A percentile compares a stretch with the other conserved stretches of the same genome.
These are phyloP conservation scores for Euborellia annulipes DNA, from an alignment of 1,140 invertebrate genomes.

Conservation along the genomic window DNA sequence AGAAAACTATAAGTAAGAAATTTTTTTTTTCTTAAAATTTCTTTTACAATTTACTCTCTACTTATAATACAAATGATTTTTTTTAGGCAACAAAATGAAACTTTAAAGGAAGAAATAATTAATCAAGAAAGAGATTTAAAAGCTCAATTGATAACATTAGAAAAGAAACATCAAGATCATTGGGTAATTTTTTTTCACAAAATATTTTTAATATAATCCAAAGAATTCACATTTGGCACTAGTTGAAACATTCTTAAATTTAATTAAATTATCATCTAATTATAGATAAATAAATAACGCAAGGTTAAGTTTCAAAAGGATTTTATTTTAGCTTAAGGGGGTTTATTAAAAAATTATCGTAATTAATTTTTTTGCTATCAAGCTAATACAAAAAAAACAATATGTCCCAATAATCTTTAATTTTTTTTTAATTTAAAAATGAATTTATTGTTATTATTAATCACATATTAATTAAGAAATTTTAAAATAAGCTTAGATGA, in stretches of 20 bases:
- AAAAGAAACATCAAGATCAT: constrained; percentile 60
- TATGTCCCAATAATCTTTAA: too few relatives aligned
- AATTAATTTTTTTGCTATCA: too few relatives aligned
- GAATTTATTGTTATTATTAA: too few relatives aligned
- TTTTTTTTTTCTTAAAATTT: neutral
- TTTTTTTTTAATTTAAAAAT: too few relatives aligned
- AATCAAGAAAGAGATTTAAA: constrained; percentile 64
- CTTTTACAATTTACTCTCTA: constrained; percentile 9
- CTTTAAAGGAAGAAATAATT: constrained; percentile 56
- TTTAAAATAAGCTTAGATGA: too few relatives aligned
- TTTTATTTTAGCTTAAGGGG: too few relatives aligned
- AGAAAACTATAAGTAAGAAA: constrained; percentile 52
- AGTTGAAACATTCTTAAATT: neutral
- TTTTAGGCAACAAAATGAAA: constrained; percentile 49
- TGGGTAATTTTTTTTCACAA: constrained; percentile 35
- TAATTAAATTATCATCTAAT: neutral
- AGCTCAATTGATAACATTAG: constrained; percentile 50
- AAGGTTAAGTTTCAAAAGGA: neutral
- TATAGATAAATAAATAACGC: too few relatives aligned
- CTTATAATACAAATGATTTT: constrained; percentile 11
- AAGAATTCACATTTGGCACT: too few relatives aligned
- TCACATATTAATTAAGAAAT: too few relatives aligned
- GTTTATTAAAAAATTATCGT: too few relatives aligned
- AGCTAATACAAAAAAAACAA: too few relatives aligned
- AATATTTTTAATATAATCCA: too few relatives aligned